A percentile compares a stretch with the other conserved stretches of the same genome.
These are phyloP conservation scores for Passer domesticus DNA, from an alignment of 2,113 vertebrate genomes.

Conservation along the genomic window DNA sequence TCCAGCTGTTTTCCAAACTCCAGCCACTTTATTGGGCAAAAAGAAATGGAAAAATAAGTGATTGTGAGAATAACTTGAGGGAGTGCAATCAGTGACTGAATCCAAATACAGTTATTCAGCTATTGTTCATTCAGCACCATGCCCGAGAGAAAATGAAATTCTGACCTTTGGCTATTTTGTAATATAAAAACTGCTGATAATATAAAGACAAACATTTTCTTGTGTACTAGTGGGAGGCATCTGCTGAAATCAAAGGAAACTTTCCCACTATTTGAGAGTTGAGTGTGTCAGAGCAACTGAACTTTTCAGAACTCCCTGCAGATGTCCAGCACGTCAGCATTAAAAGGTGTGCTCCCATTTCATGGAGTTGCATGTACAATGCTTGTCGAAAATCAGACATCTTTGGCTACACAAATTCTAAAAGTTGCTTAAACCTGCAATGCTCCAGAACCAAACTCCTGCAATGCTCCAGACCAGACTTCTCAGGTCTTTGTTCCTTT, in stretches of 20 bases:
- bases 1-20: background rate
- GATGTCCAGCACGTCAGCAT: background rate
- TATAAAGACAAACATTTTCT: background rate
- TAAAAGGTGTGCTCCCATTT: background rate
- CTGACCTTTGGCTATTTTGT: background rate
- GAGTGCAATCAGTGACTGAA: background rate
- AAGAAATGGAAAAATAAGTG: background rate
- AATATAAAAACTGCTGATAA: background rate
- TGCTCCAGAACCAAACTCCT: background rate
- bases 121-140: conserved; percentile 9
- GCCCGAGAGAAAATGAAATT: background rate
- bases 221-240: background rate
- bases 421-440: background rate
- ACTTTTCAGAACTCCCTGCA: background rate
- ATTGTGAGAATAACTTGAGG: background rate
- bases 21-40: background rate
- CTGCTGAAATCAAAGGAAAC: background rate
- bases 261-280: background rate
- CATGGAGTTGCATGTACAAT: background rate
- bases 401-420: background rate
- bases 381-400: background rate
- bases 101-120: background rate
- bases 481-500: background rate
- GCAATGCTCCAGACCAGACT: background rate
- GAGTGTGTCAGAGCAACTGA: background rate